phyloP scores from a whole-genome alignment of 2,113 vertebrate genomes.

The Gymnocephalus cernua region DNA sequence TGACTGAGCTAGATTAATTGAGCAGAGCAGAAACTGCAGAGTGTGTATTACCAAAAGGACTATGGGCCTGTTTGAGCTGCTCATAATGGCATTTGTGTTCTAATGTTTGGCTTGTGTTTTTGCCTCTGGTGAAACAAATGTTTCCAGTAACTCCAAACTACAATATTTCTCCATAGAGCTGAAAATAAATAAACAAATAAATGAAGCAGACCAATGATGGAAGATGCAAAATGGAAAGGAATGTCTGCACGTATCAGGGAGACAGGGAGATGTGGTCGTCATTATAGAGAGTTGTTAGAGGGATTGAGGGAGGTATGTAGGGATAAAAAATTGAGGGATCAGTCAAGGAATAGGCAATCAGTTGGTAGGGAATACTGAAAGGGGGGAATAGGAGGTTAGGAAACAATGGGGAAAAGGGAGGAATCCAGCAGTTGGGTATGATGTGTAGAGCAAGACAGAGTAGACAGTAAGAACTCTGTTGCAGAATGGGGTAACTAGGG shows the following conservation, averaged over 20 bases:
- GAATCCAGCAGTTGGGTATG: neutral
- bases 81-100: conserved; percentile 48
- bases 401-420: neutral
- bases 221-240: conserved; percentile 10
- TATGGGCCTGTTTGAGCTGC: conserved; percentile 48
- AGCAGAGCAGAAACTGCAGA: conserved; percentile 50
- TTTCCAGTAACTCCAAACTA: conserved; percentile 50
- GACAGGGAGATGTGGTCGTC: conserved; percentile 30
- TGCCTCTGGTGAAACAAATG: conserved; percentile 66
- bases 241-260: conserved; percentile 2
- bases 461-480: neutral
- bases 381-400: neutral
- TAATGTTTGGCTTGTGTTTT: conserved; percentile 58
- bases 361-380: conserved; percentile 10
- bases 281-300: conserved; percentile 37
- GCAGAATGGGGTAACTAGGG: neutral
- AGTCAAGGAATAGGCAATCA: conserved; percentile 17
- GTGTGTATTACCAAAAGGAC: conserved; percentile 61
- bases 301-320: conserved; percentile 14
- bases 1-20: conserved; percentile 77
- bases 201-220: conserved; percentile 13
- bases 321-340: conserved; percentile 32
- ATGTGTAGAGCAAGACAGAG: neutral
- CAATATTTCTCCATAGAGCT: conserved; percentile 16
- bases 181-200: conserved; percentile 1